Conservation (phyloP, 2,888 invertebrate genomes). For the Melieria omissa region DNA sequence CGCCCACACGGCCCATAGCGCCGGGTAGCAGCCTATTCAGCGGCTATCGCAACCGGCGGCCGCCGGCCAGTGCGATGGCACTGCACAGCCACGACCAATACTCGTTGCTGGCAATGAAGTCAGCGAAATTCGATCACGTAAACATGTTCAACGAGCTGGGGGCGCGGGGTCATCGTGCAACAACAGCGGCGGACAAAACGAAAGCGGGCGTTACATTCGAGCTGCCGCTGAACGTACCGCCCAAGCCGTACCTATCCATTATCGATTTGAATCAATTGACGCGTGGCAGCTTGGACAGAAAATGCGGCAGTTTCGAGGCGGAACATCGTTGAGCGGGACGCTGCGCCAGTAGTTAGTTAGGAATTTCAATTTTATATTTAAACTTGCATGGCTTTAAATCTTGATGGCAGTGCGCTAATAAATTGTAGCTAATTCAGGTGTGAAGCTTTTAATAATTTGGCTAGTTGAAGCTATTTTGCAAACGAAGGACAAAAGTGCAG, state of each 20-base stretch:
- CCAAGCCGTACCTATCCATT: slow-evolving; percentile 76
- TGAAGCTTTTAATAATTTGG: no score
- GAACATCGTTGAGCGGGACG: slow-evolving; percentile 25
- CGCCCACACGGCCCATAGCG: slow-evolving; percentile 58
- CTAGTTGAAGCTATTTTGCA: no score
- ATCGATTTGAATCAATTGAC: slow-evolving; percentile 80
- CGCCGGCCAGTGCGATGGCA: slow-evolving; percentile 45
- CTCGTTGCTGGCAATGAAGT: slow-evolving; percentile 58
- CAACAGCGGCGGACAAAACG: slow-evolving; percentile 28
- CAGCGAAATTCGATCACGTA: slow-evolving; percentile 54
- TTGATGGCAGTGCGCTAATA: no score
- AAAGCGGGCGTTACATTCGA: slow-evolving; percentile 43
- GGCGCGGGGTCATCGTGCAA: slow-evolving; percentile 33
- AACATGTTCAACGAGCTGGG: slow-evolving; percentile 55
- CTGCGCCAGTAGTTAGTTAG: no score
- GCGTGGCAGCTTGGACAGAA: slow-evolving; percentile 70
- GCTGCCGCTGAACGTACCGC: slow-evolving; percentile 65
- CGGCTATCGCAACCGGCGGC: slow-evolving; percentile 57
- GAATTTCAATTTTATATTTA: no score
- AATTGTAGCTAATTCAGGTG: no score
- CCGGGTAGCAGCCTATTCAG: slow-evolving; percentile 59
- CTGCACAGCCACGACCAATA: slow-evolving; percentile 59
- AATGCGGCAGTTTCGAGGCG: slow-evolving; percentile 42
- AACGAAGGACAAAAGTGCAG: no score
- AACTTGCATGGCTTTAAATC: no score